Evolutionary conservation across 2,888 invertebrate species (phyloP).

Genomic region (Lypha dubia): DNA sequence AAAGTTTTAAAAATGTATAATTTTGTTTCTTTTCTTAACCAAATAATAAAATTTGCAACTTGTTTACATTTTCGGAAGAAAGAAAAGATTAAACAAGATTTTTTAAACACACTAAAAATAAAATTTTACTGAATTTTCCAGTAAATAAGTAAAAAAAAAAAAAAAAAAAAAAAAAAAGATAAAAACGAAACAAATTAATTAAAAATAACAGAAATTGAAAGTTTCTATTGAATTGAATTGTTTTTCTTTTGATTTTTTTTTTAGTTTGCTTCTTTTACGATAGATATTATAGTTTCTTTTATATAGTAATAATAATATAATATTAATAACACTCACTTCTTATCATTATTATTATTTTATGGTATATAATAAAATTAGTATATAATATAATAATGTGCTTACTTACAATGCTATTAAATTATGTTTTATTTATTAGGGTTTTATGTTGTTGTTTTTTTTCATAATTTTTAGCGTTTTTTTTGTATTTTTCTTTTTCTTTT

Average conservation of each 20-base stretch:
- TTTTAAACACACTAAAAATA: slow-evolving; percentile 29
- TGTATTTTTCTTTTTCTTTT: slow-evolving; percentile 42
- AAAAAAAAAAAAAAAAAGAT: slow-evolving; percentile 28
- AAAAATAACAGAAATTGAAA: slow-evolving; percentile 35
- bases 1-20: not conserved
- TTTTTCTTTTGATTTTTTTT: slow-evolving; percentile 55
- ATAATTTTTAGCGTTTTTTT: no score
- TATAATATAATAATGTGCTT: slow-evolving; percentile 71
- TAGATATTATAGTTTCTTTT: slow-evolving; percentile 63
- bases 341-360: slow-evolving; percentile 60
- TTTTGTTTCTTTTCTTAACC: not conserved
- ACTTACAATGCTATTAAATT: slow-evolving; percentile 70
- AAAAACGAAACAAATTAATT: slow-evolving; percentile 19
- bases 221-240: slow-evolving; percentile 60
- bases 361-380: slow-evolving; percentile 69
- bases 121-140: slow-evolving; percentile 13
- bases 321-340: slow-evolving; percentile 71
- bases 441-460: slow-evolving; percentile 20
- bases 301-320: slow-evolving; percentile 58
- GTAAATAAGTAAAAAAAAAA: slow-evolving; percentile 12
- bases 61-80: slow-evolving; percentile 33
- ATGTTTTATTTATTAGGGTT: slow-evolving; percentile 57
- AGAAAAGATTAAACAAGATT: slow-evolving; percentile 41
- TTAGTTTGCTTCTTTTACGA: slow-evolving; percentile 51
- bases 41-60: slow-evolving; percentile 41